A percentile compares a stretch with the other conserved stretches of the same genome.
These are phyloP conservation scores for Netelia fuscicornis DNA, from an alignment of 2,888 invertebrate genomes.

Conservation along the genomic window DNA sequence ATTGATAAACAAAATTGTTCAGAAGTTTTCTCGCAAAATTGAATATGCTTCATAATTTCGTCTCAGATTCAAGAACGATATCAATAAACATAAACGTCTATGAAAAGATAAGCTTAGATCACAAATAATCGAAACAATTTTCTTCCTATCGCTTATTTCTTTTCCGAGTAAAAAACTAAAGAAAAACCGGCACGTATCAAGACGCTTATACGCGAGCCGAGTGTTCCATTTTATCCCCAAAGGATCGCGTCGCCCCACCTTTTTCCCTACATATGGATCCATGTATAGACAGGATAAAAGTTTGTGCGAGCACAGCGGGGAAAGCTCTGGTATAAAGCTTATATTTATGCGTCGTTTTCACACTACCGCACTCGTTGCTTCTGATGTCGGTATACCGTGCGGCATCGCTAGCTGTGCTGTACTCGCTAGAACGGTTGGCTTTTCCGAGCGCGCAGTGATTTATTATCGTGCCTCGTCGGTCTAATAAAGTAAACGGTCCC, in stretches of 20 bases:
- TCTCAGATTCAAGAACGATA: too few relatives aligned
- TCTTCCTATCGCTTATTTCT: too few relatives aligned
- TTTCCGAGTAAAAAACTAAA: too few relatives aligned
- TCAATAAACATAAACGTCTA: too few relatives aligned
- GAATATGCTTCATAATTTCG: too few relatives aligned
- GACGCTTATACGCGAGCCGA: neutral
- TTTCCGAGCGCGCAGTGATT: slow-evolving; percentile 64
- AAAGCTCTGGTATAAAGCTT: slow-evolving; percentile 57
- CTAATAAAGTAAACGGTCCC: slow-evolving; percentile 70
- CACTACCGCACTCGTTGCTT: slow-evolving; percentile 57
- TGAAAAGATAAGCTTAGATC: too few relatives aligned
- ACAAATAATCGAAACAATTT: too few relatives aligned
- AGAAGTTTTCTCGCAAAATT: too few relatives aligned
- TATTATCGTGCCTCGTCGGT: slow-evolving; percentile 69
- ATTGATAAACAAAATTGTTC: too few relatives aligned
- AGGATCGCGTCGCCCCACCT: neutral
- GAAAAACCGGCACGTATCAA: too few relatives aligned
- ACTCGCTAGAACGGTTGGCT: slow-evolving; percentile 28
- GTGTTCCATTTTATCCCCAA: neutral
- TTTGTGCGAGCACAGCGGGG: slow-evolving; percentile 33
- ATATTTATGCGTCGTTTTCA: slow-evolving; percentile 70
- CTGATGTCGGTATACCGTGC: slow-evolving; percentile 25
- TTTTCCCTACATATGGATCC: slow-evolving; percentile 8
- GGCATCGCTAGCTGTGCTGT: slow-evolving; percentile 25
- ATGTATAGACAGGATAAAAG: slow-evolving; percentile 41